phyloP scores from a whole-genome alignment of 2,113 vertebrate genomes.

The Heptranchias perlo region DNA sequence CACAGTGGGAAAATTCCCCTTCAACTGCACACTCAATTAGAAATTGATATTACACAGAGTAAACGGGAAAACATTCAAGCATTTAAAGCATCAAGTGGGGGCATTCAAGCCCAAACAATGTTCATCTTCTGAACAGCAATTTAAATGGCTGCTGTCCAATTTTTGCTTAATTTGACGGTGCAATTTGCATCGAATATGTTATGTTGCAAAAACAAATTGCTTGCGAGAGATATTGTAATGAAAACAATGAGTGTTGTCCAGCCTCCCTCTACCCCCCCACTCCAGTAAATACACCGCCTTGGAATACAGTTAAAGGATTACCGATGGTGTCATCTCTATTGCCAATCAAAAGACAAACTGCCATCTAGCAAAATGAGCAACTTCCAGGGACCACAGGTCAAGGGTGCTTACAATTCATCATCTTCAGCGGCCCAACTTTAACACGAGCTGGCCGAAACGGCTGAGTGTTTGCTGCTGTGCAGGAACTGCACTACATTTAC shows the following conservation, averaged over 20 bases:
- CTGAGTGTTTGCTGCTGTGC: not conserved
- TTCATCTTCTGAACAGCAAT: not conserved
- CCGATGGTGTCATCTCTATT: not conserved
- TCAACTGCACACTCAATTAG: too few relatives aligned
- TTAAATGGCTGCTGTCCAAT: not conserved
- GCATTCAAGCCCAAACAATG: not conserved
- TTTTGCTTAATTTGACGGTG: not conserved
- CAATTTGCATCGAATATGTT: not conserved
- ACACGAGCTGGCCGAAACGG: not conserved
- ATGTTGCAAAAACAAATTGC: not conserved
- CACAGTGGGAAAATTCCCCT: too few relatives aligned
- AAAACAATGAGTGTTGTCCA: not conserved
- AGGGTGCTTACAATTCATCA: not conserved
- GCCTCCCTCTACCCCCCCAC: not conserved
- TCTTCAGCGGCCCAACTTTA: not conserved
- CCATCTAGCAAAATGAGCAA: not conserved
- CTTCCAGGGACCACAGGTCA: not conserved
- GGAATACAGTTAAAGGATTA: not conserved
- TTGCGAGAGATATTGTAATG: not conserved
- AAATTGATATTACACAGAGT: too few relatives aligned
- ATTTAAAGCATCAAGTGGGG: not conserved
- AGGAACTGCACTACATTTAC: too few relatives aligned
- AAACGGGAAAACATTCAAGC: not conserved
- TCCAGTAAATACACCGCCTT: not conserved
- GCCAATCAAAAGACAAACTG: not conserved